A percentile compares a stretch with the other conserved stretches of the same genome.
phyloP scores from a whole-genome alignment of 2,797 vertebrate genomes.

The Hydrophis major region DNA sequence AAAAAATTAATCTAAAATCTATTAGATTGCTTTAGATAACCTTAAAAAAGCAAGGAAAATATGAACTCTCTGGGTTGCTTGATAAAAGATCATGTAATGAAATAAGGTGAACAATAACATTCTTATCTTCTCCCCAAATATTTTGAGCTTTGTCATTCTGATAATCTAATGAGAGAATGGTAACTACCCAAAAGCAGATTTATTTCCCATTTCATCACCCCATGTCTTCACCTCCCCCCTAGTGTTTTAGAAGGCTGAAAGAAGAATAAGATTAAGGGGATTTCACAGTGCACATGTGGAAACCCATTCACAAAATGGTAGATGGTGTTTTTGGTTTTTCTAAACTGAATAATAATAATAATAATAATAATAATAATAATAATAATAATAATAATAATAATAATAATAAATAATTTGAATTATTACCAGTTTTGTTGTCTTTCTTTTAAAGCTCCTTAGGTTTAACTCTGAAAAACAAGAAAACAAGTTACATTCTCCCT shows the following conservation, averaged over 20 bases:
- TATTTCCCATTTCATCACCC: neutral
- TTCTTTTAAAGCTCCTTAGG: slow-evolving; percentile 84
- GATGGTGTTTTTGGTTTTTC: neutral
- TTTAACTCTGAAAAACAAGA: slow-evolving; percentile 77
- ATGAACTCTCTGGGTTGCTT: neutral
- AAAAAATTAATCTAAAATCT: neutral
- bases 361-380: no score
- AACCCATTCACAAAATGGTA: neutral
- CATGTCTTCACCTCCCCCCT: neutral
- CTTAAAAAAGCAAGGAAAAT: neutral
- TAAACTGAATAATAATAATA: neutral
- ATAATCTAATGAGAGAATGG: neutral
- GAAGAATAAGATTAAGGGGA: neutral
- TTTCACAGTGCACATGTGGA: neutral
- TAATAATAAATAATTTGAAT: neutral
- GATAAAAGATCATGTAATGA: neutral
- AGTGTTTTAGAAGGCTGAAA: neutral
- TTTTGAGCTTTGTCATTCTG: neutral
- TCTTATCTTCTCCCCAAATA: neutral
- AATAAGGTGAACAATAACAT: neutral
- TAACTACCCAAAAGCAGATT: neutral
- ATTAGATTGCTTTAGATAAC: neutral
- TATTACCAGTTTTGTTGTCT: slow-evolving; percentile 8
- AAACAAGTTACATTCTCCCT: slow-evolving; percentile 66
- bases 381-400: no score